These are phyloP conservation scores for Anarhynchus alexandrinus DNA, from an alignment of 2,113 vertebrate genomes.

Conservation along the genomic window DNA sequence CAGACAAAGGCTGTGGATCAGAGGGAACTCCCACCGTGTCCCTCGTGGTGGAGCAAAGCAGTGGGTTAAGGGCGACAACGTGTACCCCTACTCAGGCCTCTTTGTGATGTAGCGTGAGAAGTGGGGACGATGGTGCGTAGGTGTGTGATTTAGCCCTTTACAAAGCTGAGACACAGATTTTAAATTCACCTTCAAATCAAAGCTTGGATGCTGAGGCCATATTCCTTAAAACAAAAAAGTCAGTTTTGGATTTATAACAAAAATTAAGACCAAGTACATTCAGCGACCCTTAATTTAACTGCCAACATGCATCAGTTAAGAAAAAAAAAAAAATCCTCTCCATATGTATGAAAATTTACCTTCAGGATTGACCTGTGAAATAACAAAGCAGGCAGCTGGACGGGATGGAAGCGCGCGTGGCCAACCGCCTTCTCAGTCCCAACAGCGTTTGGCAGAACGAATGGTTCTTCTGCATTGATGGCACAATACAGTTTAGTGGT, in stretches of 20 bases:
- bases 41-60: not conserved
- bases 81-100: accelerated
- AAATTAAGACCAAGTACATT: not conserved
- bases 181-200: not conserved
- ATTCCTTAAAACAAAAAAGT: not conserved
- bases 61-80: not conserved
- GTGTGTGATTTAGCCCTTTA: not conserved
- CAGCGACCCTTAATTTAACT: not conserved
- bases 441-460: slow-evolving; percentile 71
- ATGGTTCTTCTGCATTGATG: slow-evolving; percentile 73
- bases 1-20: not conserved
- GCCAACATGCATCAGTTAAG: not conserved
- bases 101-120: not conserved
- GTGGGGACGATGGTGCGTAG: not conserved
- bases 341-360: not conserved
- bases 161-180: not conserved
- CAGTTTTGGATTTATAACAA: not conserved
- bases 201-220: not conserved
- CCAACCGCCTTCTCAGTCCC: slow-evolving; percentile 77
- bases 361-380: slow-evolving; percentile 76
- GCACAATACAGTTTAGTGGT: slow-evolving; percentile 72
- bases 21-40: not conserved
- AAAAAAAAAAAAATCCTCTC: not conserved
- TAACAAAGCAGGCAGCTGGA: slow-evolving; percentile 75
- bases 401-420: slow-evolving; percentile 68